A percentile compares a stretch with the other conserved stretches of the same genome.
phyloP scores from a whole-genome alignment of 2,113 vertebrate genomes.

The Daubentonia madagascariensis region DNA sequence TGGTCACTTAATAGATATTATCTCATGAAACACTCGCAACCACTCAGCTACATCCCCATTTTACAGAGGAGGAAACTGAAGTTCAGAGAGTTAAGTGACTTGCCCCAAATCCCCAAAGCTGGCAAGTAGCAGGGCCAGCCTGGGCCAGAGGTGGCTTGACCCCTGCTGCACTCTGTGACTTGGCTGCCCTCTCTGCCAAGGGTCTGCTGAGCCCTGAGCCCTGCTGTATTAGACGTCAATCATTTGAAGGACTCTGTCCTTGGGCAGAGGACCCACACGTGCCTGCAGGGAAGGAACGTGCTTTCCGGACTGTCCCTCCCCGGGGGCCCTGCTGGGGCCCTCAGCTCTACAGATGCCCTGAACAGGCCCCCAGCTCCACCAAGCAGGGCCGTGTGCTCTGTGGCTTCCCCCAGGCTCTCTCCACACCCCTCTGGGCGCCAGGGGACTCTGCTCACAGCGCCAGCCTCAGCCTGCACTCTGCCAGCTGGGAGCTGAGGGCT shows the following conservation, averaged over 20 bases:
- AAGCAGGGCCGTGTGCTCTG: rapidly evolving
- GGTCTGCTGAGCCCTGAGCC: too few relatives aligned
- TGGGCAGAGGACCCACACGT: not conserved
- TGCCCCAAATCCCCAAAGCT: too few relatives aligned
- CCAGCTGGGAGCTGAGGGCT: rapidly evolving
- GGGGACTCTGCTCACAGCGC: not conserved
- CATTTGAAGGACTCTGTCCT: too few relatives aligned
- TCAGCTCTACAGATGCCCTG: too few relatives aligned
- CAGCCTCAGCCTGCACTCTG: not conserved
- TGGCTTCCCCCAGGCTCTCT: not conserved
- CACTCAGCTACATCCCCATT: too few relatives aligned
- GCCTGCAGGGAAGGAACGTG: not conserved
- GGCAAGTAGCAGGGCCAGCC: too few relatives aligned
- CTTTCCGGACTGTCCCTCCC: not conserved
- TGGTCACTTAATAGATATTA: not conserved
- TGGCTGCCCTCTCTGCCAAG: too few relatives aligned
- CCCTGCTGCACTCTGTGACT: too few relatives aligned
- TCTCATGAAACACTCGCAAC: not conserved
- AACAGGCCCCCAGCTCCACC: not conserved
- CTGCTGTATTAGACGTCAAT: too few relatives aligned
- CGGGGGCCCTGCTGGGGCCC: too few relatives aligned
- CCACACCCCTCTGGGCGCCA: not conserved
- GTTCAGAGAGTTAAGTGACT: not conserved
- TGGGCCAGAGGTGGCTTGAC: too few relatives aligned
- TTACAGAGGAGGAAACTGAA: not conserved